A percentile compares a stretch with the other conserved stretches of the same genome.
These are phyloP conservation scores for Mechanitis mazaeus DNA, from an alignment of 2,888 invertebrate genomes.

Conservation along the genomic window DNA sequence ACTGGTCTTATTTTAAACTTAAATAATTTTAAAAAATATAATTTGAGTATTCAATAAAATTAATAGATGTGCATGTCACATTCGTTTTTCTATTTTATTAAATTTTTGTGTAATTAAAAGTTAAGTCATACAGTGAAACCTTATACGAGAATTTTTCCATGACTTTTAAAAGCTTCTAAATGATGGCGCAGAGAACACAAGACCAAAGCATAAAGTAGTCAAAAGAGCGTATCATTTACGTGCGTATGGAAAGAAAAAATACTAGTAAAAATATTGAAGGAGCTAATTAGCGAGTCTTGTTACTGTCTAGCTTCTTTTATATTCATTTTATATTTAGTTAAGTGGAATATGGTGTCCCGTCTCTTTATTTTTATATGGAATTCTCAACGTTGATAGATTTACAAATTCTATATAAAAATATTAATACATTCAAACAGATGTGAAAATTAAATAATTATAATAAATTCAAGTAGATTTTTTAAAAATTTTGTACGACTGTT, in stretches of 20 bases:
- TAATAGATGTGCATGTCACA: too few relatives aligned
- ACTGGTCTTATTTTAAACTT: too few relatives aligned
- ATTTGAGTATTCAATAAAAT: too few relatives aligned
- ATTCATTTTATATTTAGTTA: constrained; percentile 29
- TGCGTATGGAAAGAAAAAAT: constrained; percentile 28
- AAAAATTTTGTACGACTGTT: too few relatives aligned
- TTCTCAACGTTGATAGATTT: not conserved
- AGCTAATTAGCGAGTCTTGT: constrained; percentile 34
- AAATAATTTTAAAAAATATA: too few relatives aligned
- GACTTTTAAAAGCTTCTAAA: constrained; percentile 26
- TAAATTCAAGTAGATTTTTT: too few relatives aligned
- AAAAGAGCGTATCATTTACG: constrained; percentile 23
- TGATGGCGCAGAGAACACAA: constrained; percentile 27
- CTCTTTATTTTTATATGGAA: constrained; percentile 5
- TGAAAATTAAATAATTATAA: too few relatives aligned
- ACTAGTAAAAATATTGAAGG: constrained; percentile 31
- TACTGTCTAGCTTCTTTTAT: constrained; percentile 32
- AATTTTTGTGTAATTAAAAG: not conserved
- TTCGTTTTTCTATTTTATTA: too few relatives aligned
- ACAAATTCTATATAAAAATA: too few relatives aligned
- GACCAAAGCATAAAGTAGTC: constrained; percentile 27
- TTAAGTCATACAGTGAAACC: not conserved
- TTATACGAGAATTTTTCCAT: constrained; percentile 11
- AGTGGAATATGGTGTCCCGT: constrained; percentile 25
- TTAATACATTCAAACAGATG: too few relatives aligned